Percentiles rank a stretch among this genome's conserved stretches.
Evolutionary conservation across 2,888 invertebrate species (phyloP).

Genomic region (Bibio marci): DNA sequence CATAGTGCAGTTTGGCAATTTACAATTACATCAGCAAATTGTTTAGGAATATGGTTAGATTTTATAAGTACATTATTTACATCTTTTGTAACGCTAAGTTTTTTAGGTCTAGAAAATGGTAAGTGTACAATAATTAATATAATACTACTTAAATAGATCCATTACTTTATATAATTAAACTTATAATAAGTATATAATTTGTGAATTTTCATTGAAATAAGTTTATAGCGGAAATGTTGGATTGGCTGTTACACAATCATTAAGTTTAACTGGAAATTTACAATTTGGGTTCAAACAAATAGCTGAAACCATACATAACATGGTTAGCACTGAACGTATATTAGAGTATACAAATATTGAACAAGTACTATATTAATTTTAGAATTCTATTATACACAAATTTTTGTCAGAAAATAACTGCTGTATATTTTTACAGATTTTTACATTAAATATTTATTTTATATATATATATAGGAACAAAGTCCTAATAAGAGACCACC

Average conservation of each 20-base stretch:
- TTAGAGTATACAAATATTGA: slow-evolving; percentile 48
- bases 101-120: slow-evolving; percentile 27
- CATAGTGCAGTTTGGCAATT: slow-evolving; percentile 8
- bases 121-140: slow-evolving; percentile 4
- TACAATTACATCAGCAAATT: slow-evolving; percentile 15
- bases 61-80: slow-evolving; percentile 43
- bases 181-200: neutral
- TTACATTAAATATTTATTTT: too few relatives aligned
- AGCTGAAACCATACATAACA: slow-evolving; percentile 46
- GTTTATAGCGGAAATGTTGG: slow-evolving; percentile 33
- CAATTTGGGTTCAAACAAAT: slow-evolving; percentile 59
- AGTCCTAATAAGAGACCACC: slow-evolving; percentile 33
- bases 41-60: slow-evolving; percentile 57
- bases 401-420: neutral
- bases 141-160: neutral
- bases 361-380: slow-evolving; percentile 16
- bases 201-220: too few relatives aligned
- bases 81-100: slow-evolving; percentile 36
- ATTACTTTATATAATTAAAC: too few relatives aligned
- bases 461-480: too few relatives aligned
- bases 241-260: slow-evolving; percentile 33
- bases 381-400: neutral
- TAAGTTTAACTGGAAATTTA: slow-evolving; percentile 31
- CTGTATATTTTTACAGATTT: too few relatives aligned
- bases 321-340: slow-evolving; percentile 54